Evolutionary conservation across 2,113 vertebrate genomes (phyloP).

Genomic region (Vulpes ferrilata): DNA sequence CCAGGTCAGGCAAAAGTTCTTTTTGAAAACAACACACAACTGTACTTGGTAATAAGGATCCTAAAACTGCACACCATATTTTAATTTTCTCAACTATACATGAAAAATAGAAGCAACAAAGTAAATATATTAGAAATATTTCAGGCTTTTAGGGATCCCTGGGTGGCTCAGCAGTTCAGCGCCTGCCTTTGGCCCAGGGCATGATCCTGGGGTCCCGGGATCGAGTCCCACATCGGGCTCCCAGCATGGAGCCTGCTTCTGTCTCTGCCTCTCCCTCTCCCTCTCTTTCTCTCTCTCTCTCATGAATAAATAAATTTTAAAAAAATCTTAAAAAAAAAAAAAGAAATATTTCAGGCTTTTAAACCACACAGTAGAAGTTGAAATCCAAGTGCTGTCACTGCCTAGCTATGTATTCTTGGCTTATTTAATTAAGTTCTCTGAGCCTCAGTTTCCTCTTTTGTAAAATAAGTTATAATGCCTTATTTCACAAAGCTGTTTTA

Average conservation of each 20-base stretch:
- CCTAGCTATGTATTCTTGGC: not conserved
- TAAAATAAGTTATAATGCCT: not conserved
- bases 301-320: no score
- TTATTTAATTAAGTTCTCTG: conserved; percentile 40
- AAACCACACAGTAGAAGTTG: conserved; percentile 11
- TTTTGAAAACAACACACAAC: conserved; percentile 37
- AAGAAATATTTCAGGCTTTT: conserved; percentile 16
- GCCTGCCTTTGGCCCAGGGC: no score
- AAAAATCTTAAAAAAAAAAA: no score
- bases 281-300: no score
- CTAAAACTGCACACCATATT: not conserved
- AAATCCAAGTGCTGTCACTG: conserved; percentile 19
- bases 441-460: not conserved
- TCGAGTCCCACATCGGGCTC: no score
- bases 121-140: conserved; percentile 28
- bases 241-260: no score
- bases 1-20: not conserved
- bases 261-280: no score
- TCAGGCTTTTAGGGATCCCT: not conserved
- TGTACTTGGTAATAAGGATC: conserved; percentile 44
- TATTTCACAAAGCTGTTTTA: conserved; percentile 29
- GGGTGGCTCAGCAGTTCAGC: no score
- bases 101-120: not conserved
- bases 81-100: not conserved
- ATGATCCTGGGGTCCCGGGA: no score